These are phyloP conservation scores for Lasioglossum villosulum DNA, from an alignment of 2,888 invertebrate species.

Conservation along the genomic window DNA sequence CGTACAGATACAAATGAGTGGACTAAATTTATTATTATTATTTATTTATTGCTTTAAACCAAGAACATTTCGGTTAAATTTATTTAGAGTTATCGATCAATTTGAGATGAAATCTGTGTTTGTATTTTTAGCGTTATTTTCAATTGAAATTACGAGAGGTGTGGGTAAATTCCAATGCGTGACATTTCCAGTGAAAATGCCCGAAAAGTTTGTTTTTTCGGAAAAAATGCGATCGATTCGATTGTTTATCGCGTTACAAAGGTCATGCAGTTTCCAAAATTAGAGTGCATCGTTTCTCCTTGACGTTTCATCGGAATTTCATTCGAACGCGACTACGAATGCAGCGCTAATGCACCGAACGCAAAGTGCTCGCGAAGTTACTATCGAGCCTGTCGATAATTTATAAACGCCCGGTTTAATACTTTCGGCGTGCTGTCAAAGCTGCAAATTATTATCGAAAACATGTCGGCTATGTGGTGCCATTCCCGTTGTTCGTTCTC, in stretches of 20 bases:
- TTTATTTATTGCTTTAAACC: too few species aligned
- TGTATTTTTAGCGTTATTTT: neutral
- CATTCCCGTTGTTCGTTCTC: conserved; percentile 18
- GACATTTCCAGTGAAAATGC: neutral
- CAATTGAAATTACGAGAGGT: neutral
- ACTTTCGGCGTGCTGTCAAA: neutral
- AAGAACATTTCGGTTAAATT: neutral
- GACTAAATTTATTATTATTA: too few species aligned
- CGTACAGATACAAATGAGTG: neutral
- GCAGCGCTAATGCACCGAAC: conserved; percentile 14
- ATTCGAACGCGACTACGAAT: conserved; percentile 5
- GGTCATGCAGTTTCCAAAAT: neutral
- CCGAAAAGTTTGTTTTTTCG: neutral
- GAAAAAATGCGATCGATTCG: neutral
- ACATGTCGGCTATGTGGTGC: conserved; percentile 29
- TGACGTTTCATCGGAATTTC: conserved; percentile 24
- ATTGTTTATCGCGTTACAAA: neutral
- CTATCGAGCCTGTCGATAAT: conserved; percentile 46
- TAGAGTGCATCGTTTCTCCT: neutral
- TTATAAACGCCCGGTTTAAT: conserved; percentile 46
- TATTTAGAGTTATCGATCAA: neutral
- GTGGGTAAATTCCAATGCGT: neutral
- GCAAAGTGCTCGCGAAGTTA: conserved; percentile 40
- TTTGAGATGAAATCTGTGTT: neutral
- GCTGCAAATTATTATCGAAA: conserved; percentile 53